Evolutionary conservation across 2,113 vertebrate species (phyloP).

Genomic region (Delphinapterus leucas): DNA sequence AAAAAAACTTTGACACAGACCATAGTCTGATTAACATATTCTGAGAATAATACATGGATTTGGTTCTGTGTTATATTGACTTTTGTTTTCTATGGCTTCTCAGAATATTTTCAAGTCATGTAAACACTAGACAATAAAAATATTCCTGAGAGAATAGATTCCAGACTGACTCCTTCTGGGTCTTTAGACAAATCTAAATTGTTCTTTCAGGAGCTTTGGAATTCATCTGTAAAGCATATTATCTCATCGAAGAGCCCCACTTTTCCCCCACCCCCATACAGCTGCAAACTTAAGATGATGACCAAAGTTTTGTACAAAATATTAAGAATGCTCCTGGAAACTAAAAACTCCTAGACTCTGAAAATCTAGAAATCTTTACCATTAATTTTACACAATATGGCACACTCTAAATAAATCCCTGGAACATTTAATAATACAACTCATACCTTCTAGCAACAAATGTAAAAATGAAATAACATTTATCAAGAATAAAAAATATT

Average conservation of each 20-base stretch:
- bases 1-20: not conserved
- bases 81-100: not conserved
- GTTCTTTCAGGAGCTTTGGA: not conserved
- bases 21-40: not conserved
- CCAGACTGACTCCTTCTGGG: not conserved
- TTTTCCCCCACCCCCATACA: rapidly evolving
- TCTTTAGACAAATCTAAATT: not conserved
- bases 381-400: not conserved
- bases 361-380: not conserved
- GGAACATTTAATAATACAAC: not conserved
- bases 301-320: not conserved
- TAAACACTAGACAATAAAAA: not conserved
- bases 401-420: not conserved
- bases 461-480: not conserved
- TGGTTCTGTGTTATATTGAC: not conserved
- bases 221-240: not conserved
- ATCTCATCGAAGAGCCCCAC: no score
- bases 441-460: not conserved
- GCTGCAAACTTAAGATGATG: not conserved
- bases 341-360: not conserved
- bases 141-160: not conserved
- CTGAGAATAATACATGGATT: not conserved
- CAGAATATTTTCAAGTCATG: not conserved
- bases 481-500: not conserved
- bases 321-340: not conserved